Percentiles rank a stretch among this genome's conserved stretches.
Evolutionary conservation across 92 coral and sea anemone genomes (phyloP).

Genomic region (Metridium senile): DNA sequence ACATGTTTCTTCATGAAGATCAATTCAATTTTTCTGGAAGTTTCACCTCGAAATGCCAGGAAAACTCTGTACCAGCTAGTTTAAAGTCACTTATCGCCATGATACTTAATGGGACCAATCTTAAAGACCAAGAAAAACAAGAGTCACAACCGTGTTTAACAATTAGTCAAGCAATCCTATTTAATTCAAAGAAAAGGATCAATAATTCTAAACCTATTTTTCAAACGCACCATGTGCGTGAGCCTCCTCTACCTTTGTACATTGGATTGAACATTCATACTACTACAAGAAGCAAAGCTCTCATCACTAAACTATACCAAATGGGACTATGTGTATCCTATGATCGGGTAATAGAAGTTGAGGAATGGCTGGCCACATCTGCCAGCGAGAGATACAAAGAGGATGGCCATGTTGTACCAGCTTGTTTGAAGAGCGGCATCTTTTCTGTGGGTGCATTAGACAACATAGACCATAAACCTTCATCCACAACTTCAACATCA

Average conservation of each 20-base stretch:
- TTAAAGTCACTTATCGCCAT: conserved; percentile 56
- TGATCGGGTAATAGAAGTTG: conserved; percentile 71
- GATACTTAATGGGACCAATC: conserved; percentile 59
- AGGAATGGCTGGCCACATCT: conserved; percentile 63
- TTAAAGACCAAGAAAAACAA: conserved; percentile 63
- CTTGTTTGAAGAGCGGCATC: conserved; percentile 37
- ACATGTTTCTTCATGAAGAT: conserved; percentile 51
- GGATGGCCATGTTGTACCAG: conserved; percentile 58
- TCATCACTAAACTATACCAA: conserved; percentile 63
- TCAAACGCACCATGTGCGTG: conserved; percentile 65
- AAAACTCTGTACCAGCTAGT: conserved; percentile 60
- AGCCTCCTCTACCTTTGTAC: conserved; percentile 75
- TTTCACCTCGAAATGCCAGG: conserved; percentile 63
- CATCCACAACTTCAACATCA: conserved; percentile 34
- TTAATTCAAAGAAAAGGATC: conserved; percentile 61
- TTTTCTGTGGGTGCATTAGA: conserved; percentile 59
- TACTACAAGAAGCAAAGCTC: conserved; percentile 70
- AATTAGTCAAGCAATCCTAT: conserved; percentile 63
- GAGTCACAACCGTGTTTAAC: conserved; percentile 75
- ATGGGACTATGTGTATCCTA: conserved; percentile 67
- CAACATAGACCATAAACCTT: conserved; percentile 59
- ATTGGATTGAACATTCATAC: conserved; percentile 59
- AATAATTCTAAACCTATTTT: conserved; percentile 62
- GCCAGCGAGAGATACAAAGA: conserved; percentile 55
- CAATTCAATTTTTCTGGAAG: conserved; percentile 64